Evolutionary conservation across 2,797 vertebrate species (phyloP).

Genomic region (Hyperoplus immaculatus): DNA sequence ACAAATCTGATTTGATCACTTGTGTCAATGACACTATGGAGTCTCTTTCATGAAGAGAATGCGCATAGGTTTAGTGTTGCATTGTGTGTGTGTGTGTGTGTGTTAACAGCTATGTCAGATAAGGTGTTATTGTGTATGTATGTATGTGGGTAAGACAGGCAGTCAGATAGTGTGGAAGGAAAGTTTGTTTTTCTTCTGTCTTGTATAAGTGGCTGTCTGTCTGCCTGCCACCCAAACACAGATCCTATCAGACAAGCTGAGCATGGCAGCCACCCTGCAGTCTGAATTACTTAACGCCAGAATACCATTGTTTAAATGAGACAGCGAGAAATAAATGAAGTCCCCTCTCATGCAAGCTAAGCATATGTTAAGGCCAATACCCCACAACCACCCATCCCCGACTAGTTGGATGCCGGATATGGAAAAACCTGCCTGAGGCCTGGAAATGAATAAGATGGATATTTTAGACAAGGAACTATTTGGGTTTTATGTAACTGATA

Average conservation of each 20-base stretch:
- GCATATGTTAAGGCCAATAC: slow-evolving; percentile 24
- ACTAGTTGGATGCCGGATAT: neutral
- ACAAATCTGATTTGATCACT: slow-evolving; percentile 29
- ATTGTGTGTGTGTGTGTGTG: slow-evolving; percentile 6
- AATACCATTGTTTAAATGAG: slow-evolving; percentile 43
- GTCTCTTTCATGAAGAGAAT: neutral
- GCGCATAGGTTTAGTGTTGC: slow-evolving; percentile 15
- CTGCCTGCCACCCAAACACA: slow-evolving; percentile 35
- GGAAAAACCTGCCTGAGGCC: too few relatives aligned
- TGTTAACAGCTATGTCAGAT: slow-evolving; percentile 34
- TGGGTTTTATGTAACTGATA: neutral
- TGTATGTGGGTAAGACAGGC: slow-evolving; percentile 33
- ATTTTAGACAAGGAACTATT: too few relatives aligned
- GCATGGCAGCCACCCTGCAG: slow-evolving; percentile 44
- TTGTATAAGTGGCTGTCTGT: slow-evolving; percentile 45
- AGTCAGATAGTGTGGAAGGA: slow-evolving; percentile 17
- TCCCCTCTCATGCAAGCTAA: slow-evolving; percentile 11
- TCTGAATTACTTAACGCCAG: slow-evolving; percentile 37
- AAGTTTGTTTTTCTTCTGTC: slow-evolving; percentile 26
- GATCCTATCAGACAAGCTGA: slow-evolving; percentile 61
- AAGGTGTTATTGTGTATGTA: slow-evolving; percentile 23
- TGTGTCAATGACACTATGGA: slow-evolving; percentile 14
- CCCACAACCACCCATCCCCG: neutral
- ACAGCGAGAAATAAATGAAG: slow-evolving; percentile 40
- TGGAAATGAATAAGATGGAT: too few relatives aligned